phyloP scores from a whole-genome alignment of 2,888 invertebrate genomes.

The Parochlus steinenii region DNA sequence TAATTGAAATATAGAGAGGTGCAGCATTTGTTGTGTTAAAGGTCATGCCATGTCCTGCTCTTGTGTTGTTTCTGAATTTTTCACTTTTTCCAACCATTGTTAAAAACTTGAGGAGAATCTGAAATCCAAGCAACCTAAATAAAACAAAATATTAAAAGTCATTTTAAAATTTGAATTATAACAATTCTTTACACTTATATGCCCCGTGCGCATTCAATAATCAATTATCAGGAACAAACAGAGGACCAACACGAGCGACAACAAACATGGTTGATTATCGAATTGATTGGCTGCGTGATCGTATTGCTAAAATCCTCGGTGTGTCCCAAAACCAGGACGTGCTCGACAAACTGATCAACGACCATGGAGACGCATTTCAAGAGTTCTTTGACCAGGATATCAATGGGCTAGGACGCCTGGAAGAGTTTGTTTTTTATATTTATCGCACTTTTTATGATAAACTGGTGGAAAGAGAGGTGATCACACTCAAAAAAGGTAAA shows the following conservation, averaged over 20 bases:
- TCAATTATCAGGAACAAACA: constrained; percentile 1
- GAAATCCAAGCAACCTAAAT: constrained; percentile 2
- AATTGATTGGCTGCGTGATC: constrained; percentile 51
- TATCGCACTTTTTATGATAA: constrained; percentile 55
- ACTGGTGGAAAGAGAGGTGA: constrained; percentile 56
- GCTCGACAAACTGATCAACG: constrained; percentile 22
- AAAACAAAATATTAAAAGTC: background rate
- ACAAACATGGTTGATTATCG: constrained; percentile 34
- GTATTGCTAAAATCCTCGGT: constrained; percentile 30
- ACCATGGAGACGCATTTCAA: constrained; percentile 35
- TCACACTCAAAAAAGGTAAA: constrained; percentile 56
- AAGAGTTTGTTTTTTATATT: constrained; percentile 44
- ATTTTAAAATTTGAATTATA: constrained; percentile 1
- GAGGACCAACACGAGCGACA: background rate
- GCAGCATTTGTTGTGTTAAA: too few relatives aligned
- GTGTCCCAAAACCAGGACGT: constrained; percentile 21
- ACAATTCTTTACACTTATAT: background rate
- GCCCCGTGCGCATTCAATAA: background rate
- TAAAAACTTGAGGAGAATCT: constrained; percentile 1
- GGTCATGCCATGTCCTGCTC: too few relatives aligned
- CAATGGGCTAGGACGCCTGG: constrained; percentile 30
- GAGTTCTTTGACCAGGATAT: constrained; percentile 38
- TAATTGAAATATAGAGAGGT: too few relatives aligned
- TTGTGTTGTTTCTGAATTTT: background rate
- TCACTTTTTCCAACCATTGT: background rate